Base-by-base conservation (phyloP, 2,888 invertebrate species). In the Ophioninae sp. region DNA sequence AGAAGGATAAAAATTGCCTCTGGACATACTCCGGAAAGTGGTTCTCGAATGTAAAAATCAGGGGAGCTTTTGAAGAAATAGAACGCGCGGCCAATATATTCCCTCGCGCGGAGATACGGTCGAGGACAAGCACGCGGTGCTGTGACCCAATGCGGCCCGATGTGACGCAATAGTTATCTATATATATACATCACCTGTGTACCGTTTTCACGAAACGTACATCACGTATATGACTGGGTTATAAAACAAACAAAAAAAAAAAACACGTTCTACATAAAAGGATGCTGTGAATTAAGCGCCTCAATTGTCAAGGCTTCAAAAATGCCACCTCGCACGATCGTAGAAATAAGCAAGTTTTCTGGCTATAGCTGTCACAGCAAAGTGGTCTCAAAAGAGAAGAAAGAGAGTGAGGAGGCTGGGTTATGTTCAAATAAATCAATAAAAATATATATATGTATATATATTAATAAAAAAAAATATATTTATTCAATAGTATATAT, bases 241-340 rank as follows among this genome's bases (percentile, higher is more conserved):
- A 72, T 76, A 76, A 81, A 81, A n/a, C n/a, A n/a, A n/a, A n/a
- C n/a, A 81, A 76, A 30, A 30, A 76, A 81, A 81, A 1, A 30
- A 30, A 30, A 30, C 3, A 81, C 70, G 76, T 59, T 13, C 39
- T 23, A 41, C 21, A 59, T 44, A 70, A 70, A 70, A 65, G 70
- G 59, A 81, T 72, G 59, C 67, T 76, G 57, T 20, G 70, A 70
- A 81, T 81, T 59, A 81, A 76, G 56, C 59, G 70, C 70, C 21
- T 69, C 57, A 65, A 44, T 76, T 65, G 81, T 39, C 70, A 70
- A 70, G 70, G 81, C 76, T 21, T 64, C 65, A 7, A 64, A 21
- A 41, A 6, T 13, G 41, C 23, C 56, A 37, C 64, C 20, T 64
- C 37, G 30, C 44, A 50, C 50, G 13, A 13, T 50, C 50, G 50